Conservation (phyloP, 2,797 vertebrate genomes). For the Tapirus indicus region DNA sequence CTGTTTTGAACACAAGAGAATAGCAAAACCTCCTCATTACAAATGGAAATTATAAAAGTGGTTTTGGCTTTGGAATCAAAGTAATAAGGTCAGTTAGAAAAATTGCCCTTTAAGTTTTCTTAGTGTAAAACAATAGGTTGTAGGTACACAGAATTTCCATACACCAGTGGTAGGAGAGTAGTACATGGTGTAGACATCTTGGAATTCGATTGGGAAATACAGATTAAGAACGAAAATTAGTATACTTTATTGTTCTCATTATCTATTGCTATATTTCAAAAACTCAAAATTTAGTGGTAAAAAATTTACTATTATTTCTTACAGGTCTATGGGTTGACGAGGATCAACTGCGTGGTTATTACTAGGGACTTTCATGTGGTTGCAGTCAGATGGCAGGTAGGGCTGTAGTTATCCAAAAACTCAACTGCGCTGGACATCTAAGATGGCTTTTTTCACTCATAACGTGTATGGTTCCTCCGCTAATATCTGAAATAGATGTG, state of each 20-base stretch:
- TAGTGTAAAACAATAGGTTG: background rate
- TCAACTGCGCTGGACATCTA: too few relatives aligned
- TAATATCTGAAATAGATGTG: background rate
- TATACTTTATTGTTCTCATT: background rate
- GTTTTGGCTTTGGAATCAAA: background rate
- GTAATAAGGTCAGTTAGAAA: background rate
- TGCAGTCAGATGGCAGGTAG: background rate
- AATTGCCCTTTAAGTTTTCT: slow-evolving; percentile 1
- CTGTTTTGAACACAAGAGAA: background rate
- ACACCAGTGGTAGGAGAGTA: background rate
- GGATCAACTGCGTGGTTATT: background rate
- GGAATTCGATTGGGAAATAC: background rate
- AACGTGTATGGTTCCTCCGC: background rate
- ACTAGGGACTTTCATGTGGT: background rate
- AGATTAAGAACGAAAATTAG: background rate
- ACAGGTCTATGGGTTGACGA: background rate
- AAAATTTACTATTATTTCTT: background rate
- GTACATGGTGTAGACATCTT: background rate
- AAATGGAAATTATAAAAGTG: background rate
- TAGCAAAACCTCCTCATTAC: background rate
- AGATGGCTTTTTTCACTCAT: background rate
- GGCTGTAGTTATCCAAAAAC: background rate
- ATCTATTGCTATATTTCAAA: background rate
- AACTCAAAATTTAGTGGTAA: background rate
- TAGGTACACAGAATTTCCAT: background rate